Base-by-base conservation (phyloP, 2,797 vertebrate genomes). In the Channallabes apus region DNA sequence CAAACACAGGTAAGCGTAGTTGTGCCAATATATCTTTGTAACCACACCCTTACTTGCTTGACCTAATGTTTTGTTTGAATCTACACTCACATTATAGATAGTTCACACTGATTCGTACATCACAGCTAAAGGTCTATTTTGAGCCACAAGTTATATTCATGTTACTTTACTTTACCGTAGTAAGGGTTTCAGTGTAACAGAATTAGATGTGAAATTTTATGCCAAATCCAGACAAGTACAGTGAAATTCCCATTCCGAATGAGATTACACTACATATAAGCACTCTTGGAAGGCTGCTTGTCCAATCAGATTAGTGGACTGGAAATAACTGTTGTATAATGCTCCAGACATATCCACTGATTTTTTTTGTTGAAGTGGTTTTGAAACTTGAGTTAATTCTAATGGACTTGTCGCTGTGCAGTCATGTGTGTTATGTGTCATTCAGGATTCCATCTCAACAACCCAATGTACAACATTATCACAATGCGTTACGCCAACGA, bases 401-500 rank as follows among this genome's bases (percentile, higher is more conserved):
- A 93, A 92, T 91, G 83, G 93, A 89, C 85, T 92, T 89, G 92
- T 95, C 92, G 93, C 91, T 93, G 93, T 95, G 92, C 93, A 95
- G 94, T 94, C 92, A 94, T 90, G 90, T 93, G 93, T 95, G 92
- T 95, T 94, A 85, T 95, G 92, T 92, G 89, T 91, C 89, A 85
- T 87, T 92, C 92, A 99, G 98, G 98, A 32, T 99, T 98, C 93
- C 97, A 95, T 90, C 96, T 99, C 91, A 99, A 97, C 94, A 98
- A 96, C 92, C 98, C 98, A 93, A 96, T 99, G 89, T 99, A 99
- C 0, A 95, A 99, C 92, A 96, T 99, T 94, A 99, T 99, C 89
- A 97, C 96, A 89, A 99, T 99, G 96, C 97, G 97, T 86, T 99
- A 99, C 0, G 97, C 97, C 0, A 96, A 99, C 90, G 98, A 96